Evolutionary conservation across 2,113 vertebrate genomes (phyloP), one percentile per base, ranked within the genome.

Genomic region (Elephas maximus): DNA sequence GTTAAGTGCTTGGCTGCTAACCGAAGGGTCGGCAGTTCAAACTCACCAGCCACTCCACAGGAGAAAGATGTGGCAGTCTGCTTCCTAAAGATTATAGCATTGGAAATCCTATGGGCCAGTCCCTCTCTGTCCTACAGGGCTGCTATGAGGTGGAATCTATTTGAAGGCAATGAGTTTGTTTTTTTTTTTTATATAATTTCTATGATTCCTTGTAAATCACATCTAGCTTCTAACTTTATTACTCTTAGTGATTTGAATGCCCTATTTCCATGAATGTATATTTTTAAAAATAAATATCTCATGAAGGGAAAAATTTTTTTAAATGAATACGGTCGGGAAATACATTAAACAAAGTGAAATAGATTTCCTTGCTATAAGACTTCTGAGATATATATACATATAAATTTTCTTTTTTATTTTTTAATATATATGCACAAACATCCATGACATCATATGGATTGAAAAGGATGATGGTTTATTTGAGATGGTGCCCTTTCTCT

Each of bases 131-230:
- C 53, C 15, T 57, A 57, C 15, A 57, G 53, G 53, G 53, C 15
- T 14, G 12, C 51, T 53, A 53, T 53, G 51, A 53, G 12, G 6
- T 12, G 15, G 53, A 57, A 57, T 57, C 3, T 10, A 57, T 57
- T 12, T 57, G 53, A 57, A 57, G 15, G 53, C 53, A 57, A 17
- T 8, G 12, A 11, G 6, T 57, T 57, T 57, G 2, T 57, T 57
- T 57, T 57, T 57, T 12, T 17, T 57, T 57, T 57, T 57, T 57
- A 15, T 44, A 30, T 37, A 41, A 74, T 79, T 76, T 86, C 79
- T 71, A 20, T 41, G 83, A 74, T 77, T 92, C 57, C 41, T 74
- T 60, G 41, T 23, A 89, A 95, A 93, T 86, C 60, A 51, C 33
- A 81, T 17, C 28, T 33, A 77, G 33, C 71, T n/a, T 57, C 87